These are phyloP conservation scores for Saccostrea echinata DNA, from an alignment of 1,140 invertebrate species.

Conservation along the genomic window DNA sequence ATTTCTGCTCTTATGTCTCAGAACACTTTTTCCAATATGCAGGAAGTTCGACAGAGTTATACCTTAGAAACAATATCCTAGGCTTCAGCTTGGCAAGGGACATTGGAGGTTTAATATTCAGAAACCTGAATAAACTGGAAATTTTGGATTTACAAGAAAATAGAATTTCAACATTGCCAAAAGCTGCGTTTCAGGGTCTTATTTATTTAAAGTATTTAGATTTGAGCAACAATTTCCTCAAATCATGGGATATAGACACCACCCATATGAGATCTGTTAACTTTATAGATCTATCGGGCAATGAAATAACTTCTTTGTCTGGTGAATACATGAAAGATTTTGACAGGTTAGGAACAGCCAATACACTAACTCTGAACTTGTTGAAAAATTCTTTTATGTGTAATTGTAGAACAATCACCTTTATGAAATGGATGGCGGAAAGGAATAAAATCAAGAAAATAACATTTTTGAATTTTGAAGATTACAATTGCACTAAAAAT, in stretches of 20 bases:
- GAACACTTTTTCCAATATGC: conserved; percentile 51
- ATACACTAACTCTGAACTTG: conserved; percentile 44
- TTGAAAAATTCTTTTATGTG: conserved; percentile 55
- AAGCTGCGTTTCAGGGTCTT: conserved; percentile 41
- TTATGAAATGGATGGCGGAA: conserved; percentile 56
- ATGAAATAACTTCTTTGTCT: conserved; percentile 41
- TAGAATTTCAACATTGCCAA: conserved; percentile 42
- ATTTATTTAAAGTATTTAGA: conserved; percentile 41
- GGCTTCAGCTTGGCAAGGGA: conserved; percentile 30
- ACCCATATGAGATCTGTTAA: conserved; percentile 48
- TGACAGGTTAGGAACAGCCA: not conserved
- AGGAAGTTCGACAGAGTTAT: not conserved
- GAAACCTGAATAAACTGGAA: conserved; percentile 36
- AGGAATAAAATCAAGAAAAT: conserved; percentile 7
- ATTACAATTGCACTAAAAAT: conserved; percentile 33
- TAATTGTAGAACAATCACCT: conserved; percentile 57
- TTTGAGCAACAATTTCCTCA: conserved; percentile 53
- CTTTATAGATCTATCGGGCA: conserved; percentile 53
- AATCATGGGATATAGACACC: conserved; percentile 46
- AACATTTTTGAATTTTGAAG: conserved; percentile 40
- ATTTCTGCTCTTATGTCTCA: conserved; percentile 45
- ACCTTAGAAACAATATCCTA: conserved; percentile 43
- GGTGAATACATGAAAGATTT: conserved; percentile 7
- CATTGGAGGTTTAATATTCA: conserved; percentile 20
- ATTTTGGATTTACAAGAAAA: conserved; percentile 60